Base-by-base conservation (phyloP, 2,113 vertebrate genomes). In the Crypturellus undulatus region DNA sequence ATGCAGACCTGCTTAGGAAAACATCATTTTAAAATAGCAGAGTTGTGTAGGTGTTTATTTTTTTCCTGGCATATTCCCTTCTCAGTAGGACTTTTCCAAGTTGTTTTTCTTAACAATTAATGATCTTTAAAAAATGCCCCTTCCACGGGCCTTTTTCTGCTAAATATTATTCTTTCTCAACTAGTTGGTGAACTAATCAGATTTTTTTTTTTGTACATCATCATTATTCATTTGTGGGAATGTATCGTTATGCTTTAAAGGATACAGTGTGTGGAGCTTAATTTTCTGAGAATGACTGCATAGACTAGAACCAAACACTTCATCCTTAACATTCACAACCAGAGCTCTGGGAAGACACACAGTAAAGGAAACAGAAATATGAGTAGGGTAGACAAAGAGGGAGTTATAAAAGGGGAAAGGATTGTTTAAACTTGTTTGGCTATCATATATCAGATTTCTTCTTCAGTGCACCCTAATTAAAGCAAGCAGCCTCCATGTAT, bases 281-380 rank as follows among this genome's bases (percentile, higher is more conserved):
- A 83, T 89, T 90, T 94, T 91, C 64, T 92, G 34, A 86, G 21
- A 92, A 87, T 59, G 36, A 82, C 38, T 94, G 40, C 26, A 63
- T 69, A 79, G 54, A 84, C 10, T 72, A 87, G 63, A 92, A 85
- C 16, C 24, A 91, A 93, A 82, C 43, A 70, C 67, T 84, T 70
- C 3, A 59, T 93, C 63, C 82, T 94, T 95, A 93, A 69, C 64
- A 89, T 85, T 95, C 89, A 91, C 16, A 16, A 85, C 26, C 43
- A 63, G 67, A 62, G 30, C 5, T 85, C 54, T 42, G 52, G 43
- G 45, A 95, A 89, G 40, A 79, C 32, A 73, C 2, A 1, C 40
- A 89, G 40, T 30, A 93, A 87, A 91, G 65, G 67, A 91, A 93
- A 87, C 43, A 79, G 40, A 89, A 79, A 65, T 36, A 51, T 42